Evolutionary conservation across 2,888 invertebrate genomes (phyloP).

Genomic region (Zygogramma bicolorata): DNA sequence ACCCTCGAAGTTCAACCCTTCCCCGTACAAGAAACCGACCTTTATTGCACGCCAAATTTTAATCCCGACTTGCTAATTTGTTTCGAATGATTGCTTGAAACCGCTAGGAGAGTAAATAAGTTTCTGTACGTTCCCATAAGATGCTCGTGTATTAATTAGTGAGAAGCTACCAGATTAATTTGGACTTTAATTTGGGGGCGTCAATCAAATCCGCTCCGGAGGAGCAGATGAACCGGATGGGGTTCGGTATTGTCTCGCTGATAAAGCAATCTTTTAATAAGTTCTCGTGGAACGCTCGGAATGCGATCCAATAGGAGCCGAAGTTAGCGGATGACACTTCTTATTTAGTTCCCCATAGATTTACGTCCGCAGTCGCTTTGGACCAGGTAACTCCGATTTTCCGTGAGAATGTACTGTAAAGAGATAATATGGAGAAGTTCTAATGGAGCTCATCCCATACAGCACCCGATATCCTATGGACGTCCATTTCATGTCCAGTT

Average conservation of each 20-base stretch:
- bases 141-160: constrained; percentile 63
- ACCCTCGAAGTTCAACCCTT: background rate
- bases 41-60: constrained; percentile 34
- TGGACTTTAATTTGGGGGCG: constrained; percentile 59
- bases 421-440: no score
- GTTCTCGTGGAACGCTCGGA: constrained; percentile 52
- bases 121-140: constrained; percentile 51
- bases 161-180: constrained; percentile 60
- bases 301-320: constrained; percentile 27
- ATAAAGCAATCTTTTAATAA: constrained; percentile 65
- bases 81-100: constrained; percentile 41
- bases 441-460: no score
- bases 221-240: constrained; percentile 54
- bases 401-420: no score
- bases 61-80: constrained; percentile 40
- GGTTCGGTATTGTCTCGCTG: constrained; percentile 61
- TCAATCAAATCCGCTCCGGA: constrained; percentile 58
- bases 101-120: constrained; percentile 22
- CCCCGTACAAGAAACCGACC: constrained; percentile 9
- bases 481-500: no score
- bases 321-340: background rate
- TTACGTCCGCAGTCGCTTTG: no score
- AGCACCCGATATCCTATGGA: no score
- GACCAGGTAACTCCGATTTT: no score
- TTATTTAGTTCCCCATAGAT: background rate